Evolutionary conservation across 2,888 invertebrate genomes (phyloP).

Genomic region (Norana najaformis): DNA sequence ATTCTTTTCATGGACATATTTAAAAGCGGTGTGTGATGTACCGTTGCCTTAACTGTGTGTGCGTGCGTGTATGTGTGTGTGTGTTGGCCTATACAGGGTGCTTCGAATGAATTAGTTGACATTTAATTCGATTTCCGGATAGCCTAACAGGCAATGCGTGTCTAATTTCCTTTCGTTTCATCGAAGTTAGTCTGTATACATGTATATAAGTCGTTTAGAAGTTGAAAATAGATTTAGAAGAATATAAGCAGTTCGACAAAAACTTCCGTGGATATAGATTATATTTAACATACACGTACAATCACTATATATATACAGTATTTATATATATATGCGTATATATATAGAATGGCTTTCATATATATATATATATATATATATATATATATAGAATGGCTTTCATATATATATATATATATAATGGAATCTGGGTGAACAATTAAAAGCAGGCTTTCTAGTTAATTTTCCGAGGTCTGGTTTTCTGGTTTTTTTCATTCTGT

Average conservation of each 20-base stretch:
- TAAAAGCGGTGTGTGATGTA: no score
- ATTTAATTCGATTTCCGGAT: neutral
- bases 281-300: neutral
- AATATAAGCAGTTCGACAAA: no score
- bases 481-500: neutral
- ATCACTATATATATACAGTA: neutral
- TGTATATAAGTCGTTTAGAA: neutral
- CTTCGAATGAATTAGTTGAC: neutral
- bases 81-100: neutral
- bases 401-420: no score
- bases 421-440: neutral
- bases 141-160: neutral
- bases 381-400: no score
- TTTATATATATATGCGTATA: neutral
- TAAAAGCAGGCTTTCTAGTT: neutral
- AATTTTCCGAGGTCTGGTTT: neutral
- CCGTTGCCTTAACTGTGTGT: no score
- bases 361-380: no score
- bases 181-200: neutral
- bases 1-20: no score
- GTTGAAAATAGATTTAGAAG: neutral
- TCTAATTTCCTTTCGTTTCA: neutral
- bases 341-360: neutral
- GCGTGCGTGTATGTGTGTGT: no score
- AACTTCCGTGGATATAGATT: neutral